Evolutionary conservation across 2,797 vertebrate species (phyloP), one percentile per base, ranked within the genome.

Genomic region (Triplophysa yarkandensis): DNA sequence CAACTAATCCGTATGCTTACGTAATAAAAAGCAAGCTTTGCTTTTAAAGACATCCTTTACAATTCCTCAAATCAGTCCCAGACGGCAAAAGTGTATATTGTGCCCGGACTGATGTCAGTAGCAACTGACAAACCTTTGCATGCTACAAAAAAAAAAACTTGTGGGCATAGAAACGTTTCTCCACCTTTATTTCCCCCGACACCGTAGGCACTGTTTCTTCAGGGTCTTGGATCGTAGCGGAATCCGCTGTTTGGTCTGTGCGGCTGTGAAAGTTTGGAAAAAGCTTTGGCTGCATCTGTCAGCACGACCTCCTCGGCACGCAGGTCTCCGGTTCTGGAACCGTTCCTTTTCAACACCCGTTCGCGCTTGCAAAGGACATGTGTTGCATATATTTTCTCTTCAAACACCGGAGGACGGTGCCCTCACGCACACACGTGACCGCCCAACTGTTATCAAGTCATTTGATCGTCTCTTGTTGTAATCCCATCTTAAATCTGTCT

Each of bases 351-450:
- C 76, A 80, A 77, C 79, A 72, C 79, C 54, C 25, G 17, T 41
- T 41, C 17, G 25, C 46, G 6, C 48, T 66, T 54, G 68, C 21
- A 7, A 27, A 41, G 55, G 65, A 78, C 69, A 78, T 64, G 66
- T 78, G 70, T 68, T 61, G 50, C 58, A 57, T 58, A 50, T 77
- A 72, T 78, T 77, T 80, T 71, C 76, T 77, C 71, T 77, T 74
- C 48, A 79, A 79, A 83, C 69, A 78, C 6, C 14, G 44, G 5
- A 68, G 10, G 21, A 67, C 17, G 60, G 61, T 74, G 68, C 61
- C 64, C 60, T 52, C 62, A 62, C 62, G 30, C 39, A 27, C 5
- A 39, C 66, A 65, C 21, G 67, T 63, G 58, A 74, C 23, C 32
- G 4, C 44, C 14, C 69, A 28, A 21, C 58, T 54, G 66, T 71